phyloP scores from a whole-genome alignment of 2,113 vertebrate genomes.

The Dasypus novemcinctus region DNA sequence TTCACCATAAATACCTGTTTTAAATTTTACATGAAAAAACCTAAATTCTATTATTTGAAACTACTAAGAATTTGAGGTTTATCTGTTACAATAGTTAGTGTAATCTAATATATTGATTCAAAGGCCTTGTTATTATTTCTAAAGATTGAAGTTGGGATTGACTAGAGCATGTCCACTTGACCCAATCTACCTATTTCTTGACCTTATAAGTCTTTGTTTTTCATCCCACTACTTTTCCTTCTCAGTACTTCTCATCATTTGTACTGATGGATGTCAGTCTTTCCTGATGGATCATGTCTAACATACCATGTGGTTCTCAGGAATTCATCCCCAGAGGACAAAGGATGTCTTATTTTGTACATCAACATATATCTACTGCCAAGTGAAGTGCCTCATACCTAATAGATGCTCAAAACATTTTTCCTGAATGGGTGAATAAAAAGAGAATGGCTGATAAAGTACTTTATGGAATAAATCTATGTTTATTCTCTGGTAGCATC shows the following conservation, averaged over 20 bases:
- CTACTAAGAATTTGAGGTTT: neutral
- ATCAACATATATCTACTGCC: neutral
- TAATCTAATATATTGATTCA: neutral
- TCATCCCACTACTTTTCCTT: neutral
- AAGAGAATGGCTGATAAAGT: neutral
- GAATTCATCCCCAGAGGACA: neutral
- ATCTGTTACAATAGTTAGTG: neutral
- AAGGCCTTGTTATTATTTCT: neutral
- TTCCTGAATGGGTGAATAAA: neutral
- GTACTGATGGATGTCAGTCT: neutral
- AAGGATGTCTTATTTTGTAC: neutral
- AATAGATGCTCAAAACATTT: neutral
- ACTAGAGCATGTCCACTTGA: neutral
- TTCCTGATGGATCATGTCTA: neutral
- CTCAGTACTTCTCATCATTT: neutral
- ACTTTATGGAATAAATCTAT: neutral
- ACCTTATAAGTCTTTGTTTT: neutral
- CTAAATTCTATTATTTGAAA: neutral
- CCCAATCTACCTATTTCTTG: neutral
- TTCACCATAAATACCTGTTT: neutral
- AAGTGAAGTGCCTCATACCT: neutral
- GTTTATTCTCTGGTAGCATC: neutral
- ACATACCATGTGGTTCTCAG: neutral
- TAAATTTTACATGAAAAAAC: conserved; percentile 11
- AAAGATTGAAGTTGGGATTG: neutral